Base-by-base conservation (phyloP, 2,888 invertebrate species). In the Rapana venosa region DNA sequence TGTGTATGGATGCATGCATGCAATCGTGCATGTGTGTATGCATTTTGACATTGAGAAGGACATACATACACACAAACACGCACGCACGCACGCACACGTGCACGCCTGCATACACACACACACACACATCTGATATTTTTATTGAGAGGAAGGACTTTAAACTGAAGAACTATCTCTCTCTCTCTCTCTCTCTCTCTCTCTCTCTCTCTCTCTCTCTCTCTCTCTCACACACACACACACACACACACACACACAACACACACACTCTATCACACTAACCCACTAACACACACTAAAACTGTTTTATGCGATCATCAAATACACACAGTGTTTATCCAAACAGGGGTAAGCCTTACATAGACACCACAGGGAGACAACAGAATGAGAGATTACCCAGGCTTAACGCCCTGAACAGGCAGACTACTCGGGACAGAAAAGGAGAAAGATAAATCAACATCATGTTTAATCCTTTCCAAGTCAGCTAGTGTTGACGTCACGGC, bases 1-100 rank as follows among this genome's bases (percentile, higher is more conserved):
- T 66, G 66, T 66, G 1, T 66, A 13, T 66, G 66, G 11, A 6
- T 26, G 26, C 26, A 81, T 81, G 32, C 66, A 13, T 66, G 66
- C 66, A 61, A 17, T 61, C 61, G 61, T 61, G 61, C 17, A 17
- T 11, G 11, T 11, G 11, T 61, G 11, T 61, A n/a, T n/a, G 61
- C 17, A 15, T 61, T 11, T 61, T 61, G 11, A 61, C 61, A 61
- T 17, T 15, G 13, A 79, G 30, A 79, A 11, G 26, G 15, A 79
- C 79, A 79, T 26, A 79, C 79, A 79, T 32, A 79, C 79, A 79
- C 79, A 79, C 79, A 79, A 11, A 81, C 81, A n/a, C 81, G 15
- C 81, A n/a, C 81, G 17, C 81, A 81, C 81, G 17, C 81, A n/a
- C 81, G 17, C 81, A 81, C 81, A 66, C 66, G 26, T 13, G 26